phyloP scores from a whole-genome alignment of 2,113 vertebrate species.

The Pseudorhombus dupliciocellatus region DNA sequence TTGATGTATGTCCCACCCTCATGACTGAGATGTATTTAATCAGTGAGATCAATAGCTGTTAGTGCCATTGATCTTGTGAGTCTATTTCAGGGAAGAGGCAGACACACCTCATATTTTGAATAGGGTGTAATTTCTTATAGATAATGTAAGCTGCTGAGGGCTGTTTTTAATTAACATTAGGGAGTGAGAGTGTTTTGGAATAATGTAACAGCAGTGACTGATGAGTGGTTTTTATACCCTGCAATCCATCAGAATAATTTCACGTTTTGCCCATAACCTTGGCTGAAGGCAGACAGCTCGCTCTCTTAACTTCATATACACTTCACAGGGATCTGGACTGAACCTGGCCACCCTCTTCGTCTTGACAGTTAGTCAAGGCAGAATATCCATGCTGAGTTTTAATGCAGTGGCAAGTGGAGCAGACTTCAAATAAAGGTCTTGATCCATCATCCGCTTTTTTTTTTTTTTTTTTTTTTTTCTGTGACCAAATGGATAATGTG shows the following conservation, averaged over 20 bases:
- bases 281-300: conserved; percentile 22
- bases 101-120: conserved; percentile 38
- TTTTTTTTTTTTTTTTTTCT: neutral
- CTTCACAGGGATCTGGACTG: conserved; percentile 34
- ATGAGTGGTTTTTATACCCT: conserved; percentile 18
- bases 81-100: conserved; percentile 34
- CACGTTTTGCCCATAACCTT: conserved; percentile 41
- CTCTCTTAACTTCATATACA: conserved; percentile 36
- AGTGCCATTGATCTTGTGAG: conserved; percentile 47
- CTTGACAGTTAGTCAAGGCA: conserved; percentile 22
- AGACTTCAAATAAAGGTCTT: conserved; percentile 4
- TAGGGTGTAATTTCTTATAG: conserved; percentile 23
- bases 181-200: conserved; percentile 19
- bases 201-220: conserved; percentile 15
- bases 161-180: conserved; percentile 58
- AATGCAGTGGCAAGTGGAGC: conserved; percentile 2
- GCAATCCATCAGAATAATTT: conserved; percentile 40
- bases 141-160: conserved; percentile 42
- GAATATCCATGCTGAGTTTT: conserved; percentile 27
- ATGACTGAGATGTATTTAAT: conserved; percentile 48
- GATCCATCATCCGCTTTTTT: neutral
- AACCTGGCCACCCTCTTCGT: conserved; percentile 20
- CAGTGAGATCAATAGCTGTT: conserved; percentile 53
- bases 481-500: neutral
- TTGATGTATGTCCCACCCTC: conserved; percentile 31